Base-by-base conservation (phyloP, 2,888 invertebrate genomes). In the Athalia rosae region DNA sequence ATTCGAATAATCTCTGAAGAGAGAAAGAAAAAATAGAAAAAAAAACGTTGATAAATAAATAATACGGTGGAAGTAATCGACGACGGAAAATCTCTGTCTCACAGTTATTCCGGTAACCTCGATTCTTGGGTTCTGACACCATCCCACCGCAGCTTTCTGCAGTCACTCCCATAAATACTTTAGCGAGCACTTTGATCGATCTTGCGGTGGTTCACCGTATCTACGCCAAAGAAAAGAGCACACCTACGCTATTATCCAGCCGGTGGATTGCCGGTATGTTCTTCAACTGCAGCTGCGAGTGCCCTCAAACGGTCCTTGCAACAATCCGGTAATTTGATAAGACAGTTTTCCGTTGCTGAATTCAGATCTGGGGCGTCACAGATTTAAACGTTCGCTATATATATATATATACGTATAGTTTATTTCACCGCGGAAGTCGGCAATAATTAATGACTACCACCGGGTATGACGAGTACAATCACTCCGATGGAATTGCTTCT, bases 181-280 rank as follows among this genome's bases (percentile, higher is more conserved):
- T 71, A 71, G 71, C 71, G 45, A 58, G 71, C 56, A 71, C 71
- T 71, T 71, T 58, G 71, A 71, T 71, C 71, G 71, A 71, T 71
- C 71, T 58, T 71, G 41, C 56, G 45, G 28, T 28, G 28, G 13
- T 71, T 67, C 67, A 50, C 53, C 41, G 50, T 67, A 67, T 41
- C 28, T 50, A 67, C 13, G 50, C 0, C 45, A 13, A 45, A n/a
- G 71, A 71, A 71, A 58, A 56, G 56, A 58, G 71, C 43, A 71
- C 58, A 71, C 71, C 56, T 56, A 28, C 28, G 28, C 28, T 28
- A 28, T 28, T 28, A 28, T 28, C 28, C 28, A 28, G 28, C 28
- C 28, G 28, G 28, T 28, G 28, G 28, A 28, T 28, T 28, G 28
- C 28, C 2, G 28, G 28, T 28, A 71, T 71, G 67, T 50, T 50